Percentiles rank a stretch among this genome's conserved stretches.
These are phyloP conservation scores for Cyprinodon brontotheroides DNA, from an alignment of 2,113 vertebrate genomes.

Conservation along the genomic window DNA sequence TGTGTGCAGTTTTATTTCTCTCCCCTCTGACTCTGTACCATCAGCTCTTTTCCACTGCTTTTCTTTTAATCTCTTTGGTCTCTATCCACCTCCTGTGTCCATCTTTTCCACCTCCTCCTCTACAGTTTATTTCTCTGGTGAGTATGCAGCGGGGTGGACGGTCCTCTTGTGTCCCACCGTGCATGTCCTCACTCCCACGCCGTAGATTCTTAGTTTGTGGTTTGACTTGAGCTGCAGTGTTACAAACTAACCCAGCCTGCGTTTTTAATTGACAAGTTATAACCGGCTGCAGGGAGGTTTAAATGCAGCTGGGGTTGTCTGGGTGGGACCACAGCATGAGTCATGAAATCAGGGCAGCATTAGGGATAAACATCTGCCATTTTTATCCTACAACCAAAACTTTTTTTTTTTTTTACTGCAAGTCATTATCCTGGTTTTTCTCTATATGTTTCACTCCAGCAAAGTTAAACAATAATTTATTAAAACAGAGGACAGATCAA, in stretches of 20 bases:
- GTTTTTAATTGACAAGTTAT: conserved; percentile 14
- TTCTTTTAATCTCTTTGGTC: conserved; percentile 57
- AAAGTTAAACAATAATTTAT: not conserved
- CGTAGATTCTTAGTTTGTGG: conserved; percentile 57
- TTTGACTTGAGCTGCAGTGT: conserved; percentile 43
- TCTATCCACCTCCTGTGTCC: conserved; percentile 37
- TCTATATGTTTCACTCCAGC: not conserved
- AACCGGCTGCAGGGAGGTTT: conserved; percentile 20
- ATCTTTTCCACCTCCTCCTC: conserved; percentile 79
- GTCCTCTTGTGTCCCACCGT: conserved; percentile 30
- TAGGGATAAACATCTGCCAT: too few relatives aligned
- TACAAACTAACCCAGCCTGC: conserved; percentile 43
- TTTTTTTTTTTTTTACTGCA: not conserved
- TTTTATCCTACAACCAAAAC: not conserved
- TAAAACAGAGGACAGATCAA: not conserved
- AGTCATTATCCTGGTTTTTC: not conserved
- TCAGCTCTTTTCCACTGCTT: conserved; percentile 48
- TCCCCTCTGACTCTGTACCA: conserved; percentile 10
- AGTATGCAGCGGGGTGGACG: conserved; percentile 79
- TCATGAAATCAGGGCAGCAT: not conserved
- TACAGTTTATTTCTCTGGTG: conserved; percentile 98
- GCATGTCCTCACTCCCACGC: conserved; percentile 47
- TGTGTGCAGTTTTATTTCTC: conserved; percentile 1
- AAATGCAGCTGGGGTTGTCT: not conserved
- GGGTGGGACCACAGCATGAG: not conserved